These are phyloP conservation scores for Spondyliosoma cantharus DNA, from an alignment of 2,797 vertebrate genomes.

Conservation along the genomic window DNA sequence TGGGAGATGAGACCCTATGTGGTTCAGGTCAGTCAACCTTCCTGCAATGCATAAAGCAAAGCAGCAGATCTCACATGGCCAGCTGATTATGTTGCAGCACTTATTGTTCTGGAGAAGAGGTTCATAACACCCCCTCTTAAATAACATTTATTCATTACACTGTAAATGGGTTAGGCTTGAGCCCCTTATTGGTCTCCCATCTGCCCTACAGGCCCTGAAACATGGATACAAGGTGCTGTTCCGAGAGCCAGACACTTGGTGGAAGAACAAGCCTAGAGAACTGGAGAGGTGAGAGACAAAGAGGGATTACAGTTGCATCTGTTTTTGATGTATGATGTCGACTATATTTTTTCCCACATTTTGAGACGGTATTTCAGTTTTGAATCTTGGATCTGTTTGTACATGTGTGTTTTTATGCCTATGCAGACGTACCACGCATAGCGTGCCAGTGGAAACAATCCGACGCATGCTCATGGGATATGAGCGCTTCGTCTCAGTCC, in stretches of 20 bases:
- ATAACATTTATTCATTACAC: neutral
- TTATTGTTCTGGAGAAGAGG: neutral
- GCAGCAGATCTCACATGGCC: neutral
- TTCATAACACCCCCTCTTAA: neutral
- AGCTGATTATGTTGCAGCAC: neutral
- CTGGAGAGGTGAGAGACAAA: conserved; percentile 89
- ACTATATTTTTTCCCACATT: rapidly evolving
- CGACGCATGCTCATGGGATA: conserved; percentile 90
- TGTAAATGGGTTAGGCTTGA: neutral
- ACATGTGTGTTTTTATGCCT: conserved; percentile 10
- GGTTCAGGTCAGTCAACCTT: conserved; percentile 87
- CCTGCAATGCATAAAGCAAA: neutral
- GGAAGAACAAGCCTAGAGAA: conserved; percentile 95
- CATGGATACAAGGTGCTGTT: conserved; percentile 93
- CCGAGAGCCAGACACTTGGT: conserved; percentile 96
- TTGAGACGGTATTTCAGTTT: neutral
- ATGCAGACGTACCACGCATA: conserved; percentile 89
- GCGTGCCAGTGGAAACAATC: conserved; percentile 92
- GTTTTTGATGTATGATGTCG: conserved; percentile 4
- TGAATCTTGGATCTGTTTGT: neutral
- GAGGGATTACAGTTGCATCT: neutral
- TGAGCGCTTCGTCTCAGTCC: conserved; percentile 89
- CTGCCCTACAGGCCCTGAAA: conserved; percentile 87
- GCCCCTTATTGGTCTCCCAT: neutral
- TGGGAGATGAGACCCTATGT: conserved; percentile 99